A percentile compares a stretch with the other conserved stretches of the same genome.
phyloP scores from a whole-genome alignment of 2,797 vertebrate species.

The Labroides dimidiatus region DNA sequence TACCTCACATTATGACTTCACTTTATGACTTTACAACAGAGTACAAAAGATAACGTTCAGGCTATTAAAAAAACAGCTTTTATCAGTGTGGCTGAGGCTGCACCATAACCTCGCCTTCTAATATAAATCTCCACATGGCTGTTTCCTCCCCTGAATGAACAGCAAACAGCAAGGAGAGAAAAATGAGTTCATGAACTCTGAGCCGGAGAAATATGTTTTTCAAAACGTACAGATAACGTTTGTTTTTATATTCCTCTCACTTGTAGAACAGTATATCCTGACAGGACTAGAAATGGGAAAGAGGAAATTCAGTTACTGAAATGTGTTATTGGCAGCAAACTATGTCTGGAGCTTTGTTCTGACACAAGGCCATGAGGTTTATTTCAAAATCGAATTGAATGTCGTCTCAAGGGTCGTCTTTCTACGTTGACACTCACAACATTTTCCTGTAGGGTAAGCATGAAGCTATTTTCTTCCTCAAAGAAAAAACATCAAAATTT shows the following conservation, averaged over 20 bases:
- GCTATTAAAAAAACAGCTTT: slow-evolving; percentile 35
- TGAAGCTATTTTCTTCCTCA: neutral
- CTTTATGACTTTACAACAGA: slow-evolving; percentile 54
- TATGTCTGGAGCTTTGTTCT: slow-evolving; percentile 17
- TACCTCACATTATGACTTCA: slow-evolving; percentile 50
- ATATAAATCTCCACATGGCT: slow-evolving; percentile 21
- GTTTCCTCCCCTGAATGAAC: slow-evolving; percentile 39
- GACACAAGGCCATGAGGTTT: neutral
- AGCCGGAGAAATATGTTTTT: slow-evolving; percentile 3
- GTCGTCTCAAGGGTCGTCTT: slow-evolving; percentile 37
- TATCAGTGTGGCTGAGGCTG: slow-evolving; percentile 38
- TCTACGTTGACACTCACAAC: slow-evolving; percentile 7
- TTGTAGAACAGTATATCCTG: slow-evolving; percentile 25
- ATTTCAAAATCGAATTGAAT: slow-evolving; percentile 17
- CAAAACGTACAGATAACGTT: neutral
- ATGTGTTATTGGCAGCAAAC: neutral
- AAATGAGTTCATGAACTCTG: slow-evolving; percentile 24
- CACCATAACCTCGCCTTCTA: slow-evolving; percentile 34
- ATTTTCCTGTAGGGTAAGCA: neutral
- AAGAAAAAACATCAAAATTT: neutral
- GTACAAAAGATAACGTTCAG: slow-evolving; percentile 16
- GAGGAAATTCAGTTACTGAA: slow-evolving; percentile 21
- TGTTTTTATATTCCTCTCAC: neutral
- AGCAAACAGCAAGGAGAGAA: slow-evolving; percentile 40
- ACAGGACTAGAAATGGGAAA: too few species aligned